Conservation (phyloP, 1,140 invertebrate species). For the Drosophila bocqueti region DNA sequence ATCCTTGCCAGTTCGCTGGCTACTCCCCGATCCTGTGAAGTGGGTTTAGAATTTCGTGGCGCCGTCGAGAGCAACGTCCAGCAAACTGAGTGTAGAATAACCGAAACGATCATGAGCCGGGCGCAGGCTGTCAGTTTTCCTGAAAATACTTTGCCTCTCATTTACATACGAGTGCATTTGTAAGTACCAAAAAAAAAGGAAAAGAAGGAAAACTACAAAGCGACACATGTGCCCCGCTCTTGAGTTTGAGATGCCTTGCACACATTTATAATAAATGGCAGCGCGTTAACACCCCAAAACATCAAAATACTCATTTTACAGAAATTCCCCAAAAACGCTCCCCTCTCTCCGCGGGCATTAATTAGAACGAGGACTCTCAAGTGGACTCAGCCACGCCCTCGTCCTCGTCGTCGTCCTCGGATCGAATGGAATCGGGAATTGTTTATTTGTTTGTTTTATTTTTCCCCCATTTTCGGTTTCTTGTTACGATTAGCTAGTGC, state of each 20-base stretch:
- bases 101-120: conserved; percentile 34
- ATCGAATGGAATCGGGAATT: conserved; percentile 44
- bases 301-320: conserved; percentile 74
- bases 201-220: neutral
- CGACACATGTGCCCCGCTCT: conserved; percentile 31
- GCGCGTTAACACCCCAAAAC: conserved; percentile 78
- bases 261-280: conserved; percentile 75
- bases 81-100: conserved; percentile 33
- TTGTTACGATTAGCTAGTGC: conserved; percentile 54
- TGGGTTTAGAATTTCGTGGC: conserved; percentile 55
- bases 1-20: conserved; percentile 12
- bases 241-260: conserved; percentile 43
- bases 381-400: conserved; percentile 43
- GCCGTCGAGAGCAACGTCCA: conserved; percentile 60
- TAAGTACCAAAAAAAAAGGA: conserved; percentile 21
- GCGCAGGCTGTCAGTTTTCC: conserved; percentile 26
- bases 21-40: conserved; percentile 20
- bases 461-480: conserved; percentile 60
- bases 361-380: conserved; percentile 64
- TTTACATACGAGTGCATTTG: conserved; percentile 31
- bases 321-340: conserved; percentile 63
- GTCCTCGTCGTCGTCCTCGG: neutral
- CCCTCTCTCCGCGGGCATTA: conserved; percentile 43
- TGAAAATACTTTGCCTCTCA: conserved; percentile 26
- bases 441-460: conserved; percentile 64